Base-by-base conservation (phyloP, 2,888 invertebrate species). In the Trachelus stipa region DNA sequence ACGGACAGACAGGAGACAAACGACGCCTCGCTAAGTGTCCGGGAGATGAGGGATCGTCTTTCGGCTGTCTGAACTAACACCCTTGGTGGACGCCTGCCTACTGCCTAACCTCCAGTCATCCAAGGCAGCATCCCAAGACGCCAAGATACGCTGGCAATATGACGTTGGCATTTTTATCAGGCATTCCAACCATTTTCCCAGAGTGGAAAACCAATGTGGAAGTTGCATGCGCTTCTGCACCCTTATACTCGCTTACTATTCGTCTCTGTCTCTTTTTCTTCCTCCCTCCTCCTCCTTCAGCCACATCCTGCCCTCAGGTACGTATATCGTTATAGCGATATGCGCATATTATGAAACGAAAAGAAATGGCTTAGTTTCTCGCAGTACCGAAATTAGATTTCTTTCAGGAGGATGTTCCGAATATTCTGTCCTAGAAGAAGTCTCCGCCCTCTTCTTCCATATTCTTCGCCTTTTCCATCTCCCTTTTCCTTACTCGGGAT, bases 311-410 rank as follows among this genome's bases (percentile, higher is more conserved):
- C 30, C 69, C 69, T 6, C 33, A 33, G 30, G 33, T 33, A 69
- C 30, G 69, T 69, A 30, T 69, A 31, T 33, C 31, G 31, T 30
- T 69, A 30, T 15, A 33, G 15, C 30, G 69, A 69, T 30, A 33
- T 30, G 30, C 84, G 87, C 83, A 85, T 86, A 85, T 86, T 85
- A 82, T 81, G 82, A 81, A 40, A 40, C 40, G 6, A 15, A 40
- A 79, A 85, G 85, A 87, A 87, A 88, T 87, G 86, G 87, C 88
- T 86, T 87, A 85, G 88, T 88, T 88, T 86, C 83, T 76, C 68
- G 76, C 82, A 79, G 83, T 81, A 82, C 79, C 81, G 83, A 89
- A 88, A 89, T 89, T 87, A 88, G 87, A 89, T 89, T 89, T 86
- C 85, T 85, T 87, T 87, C 85, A 83, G 82, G 83, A 85, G 87